These are phyloP conservation scores for Candoia aspera DNA, from an alignment of 2,113 vertebrate genomes.

Conservation along the genomic window DNA sequence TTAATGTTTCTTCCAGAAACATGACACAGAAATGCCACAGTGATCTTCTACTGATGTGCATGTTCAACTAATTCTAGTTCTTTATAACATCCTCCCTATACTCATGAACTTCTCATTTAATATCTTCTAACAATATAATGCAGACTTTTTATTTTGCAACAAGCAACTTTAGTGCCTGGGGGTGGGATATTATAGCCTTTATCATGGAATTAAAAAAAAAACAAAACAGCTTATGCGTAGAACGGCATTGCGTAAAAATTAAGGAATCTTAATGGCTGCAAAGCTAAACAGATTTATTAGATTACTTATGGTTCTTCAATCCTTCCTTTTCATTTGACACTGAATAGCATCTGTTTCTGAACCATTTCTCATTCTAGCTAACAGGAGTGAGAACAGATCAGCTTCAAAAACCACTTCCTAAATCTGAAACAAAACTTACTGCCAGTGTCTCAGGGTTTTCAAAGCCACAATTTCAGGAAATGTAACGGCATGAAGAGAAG, in stretches of 20 bases:
- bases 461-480: not conserved
- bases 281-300: not conserved
- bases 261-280: not conserved
- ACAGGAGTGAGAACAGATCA: not conserved
- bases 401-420: constrained; percentile 1
- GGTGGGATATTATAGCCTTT: too few relatives aligned
- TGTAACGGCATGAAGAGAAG: not conserved
- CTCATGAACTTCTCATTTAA: too few relatives aligned
- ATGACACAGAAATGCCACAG: too few relatives aligned
- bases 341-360: not conserved
- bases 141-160: too few relatives aligned
- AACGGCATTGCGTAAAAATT: not conserved
- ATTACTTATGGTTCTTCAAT: not conserved
- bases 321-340: not conserved
- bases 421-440: constrained; percentile 2
- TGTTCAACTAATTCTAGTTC: too few relatives aligned
- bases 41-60: too few relatives aligned
- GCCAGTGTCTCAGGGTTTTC: not conserved
- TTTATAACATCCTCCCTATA: too few relatives aligned
- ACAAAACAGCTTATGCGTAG: not conserved
- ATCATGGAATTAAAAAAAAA: too few relatives aligned
- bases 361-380: not conserved
- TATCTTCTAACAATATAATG: too few relatives aligned
- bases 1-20: too few relatives aligned
- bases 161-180: too few relatives aligned